Evolutionary conservation across 2,797 vertebrate species (phyloP), one percentile per base, ranked within the genome.

Genomic region (Kryptolebias ocellatus): DNA sequence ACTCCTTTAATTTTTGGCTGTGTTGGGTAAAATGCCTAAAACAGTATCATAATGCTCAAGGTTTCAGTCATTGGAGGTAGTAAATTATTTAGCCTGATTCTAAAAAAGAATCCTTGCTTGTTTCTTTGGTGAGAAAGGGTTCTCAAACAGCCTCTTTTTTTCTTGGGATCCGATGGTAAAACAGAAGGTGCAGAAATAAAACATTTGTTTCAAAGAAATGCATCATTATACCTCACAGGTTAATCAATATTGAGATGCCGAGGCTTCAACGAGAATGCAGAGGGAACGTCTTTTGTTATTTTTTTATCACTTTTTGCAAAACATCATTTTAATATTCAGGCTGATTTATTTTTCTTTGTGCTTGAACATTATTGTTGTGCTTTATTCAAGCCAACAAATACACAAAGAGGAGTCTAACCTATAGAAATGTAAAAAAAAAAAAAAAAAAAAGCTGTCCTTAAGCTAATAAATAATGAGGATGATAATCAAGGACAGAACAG

Each of bases 381-480:
- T 57, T 60, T 57, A 31, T 50, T 72, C 69, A 54, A 55, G 28
- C 44, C 52, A 72, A 63, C 66, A 62, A 64, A 57, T 24, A 6
- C 58, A 70, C 74, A 28, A 52, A 71, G 58, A 58, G 49, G 51
- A 29, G 3, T 44, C 62, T 64, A 20, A 67, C 42, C 14, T 65
- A 59, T 64, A 54, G 11, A 78, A 72, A 57, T 24, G 39, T 31
- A 70, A 29, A 66, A 60, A 54, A 69, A 73, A 68, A 70, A 29
- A 66, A 60, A 54, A 69, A 73, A 68, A 50, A 68, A 71, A 83
- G 75, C 5, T 62, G 20, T 73, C 87, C 79, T 72, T 78, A 66
- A 88, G 86, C 80, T 54, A 72, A 74, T 75, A 81, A 84, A 84
- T 85, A 91, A 88, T 80, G 86, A 75, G 83, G 83, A 76, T 82